These are phyloP conservation scores for Heliocidaris tuberculata DNA, from an alignment of 35 echinoderm and acorn worm genomes.

Conservation along the genomic window DNA sequence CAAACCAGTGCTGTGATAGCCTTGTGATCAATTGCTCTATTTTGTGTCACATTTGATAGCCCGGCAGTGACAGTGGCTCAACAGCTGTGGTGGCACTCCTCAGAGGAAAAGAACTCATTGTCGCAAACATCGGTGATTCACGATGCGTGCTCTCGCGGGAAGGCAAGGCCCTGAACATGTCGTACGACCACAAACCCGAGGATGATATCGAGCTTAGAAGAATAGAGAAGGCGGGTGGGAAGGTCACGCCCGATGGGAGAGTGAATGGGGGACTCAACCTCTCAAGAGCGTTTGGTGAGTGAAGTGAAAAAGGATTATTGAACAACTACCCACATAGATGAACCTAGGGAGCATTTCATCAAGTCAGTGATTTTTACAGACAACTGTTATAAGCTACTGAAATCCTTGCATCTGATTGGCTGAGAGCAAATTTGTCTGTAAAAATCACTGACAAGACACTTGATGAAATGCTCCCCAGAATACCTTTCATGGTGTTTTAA, in stretches of 20 bases:
- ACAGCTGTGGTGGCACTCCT: slow-evolving; percentile 90
- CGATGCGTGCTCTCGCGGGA: slow-evolving; percentile 86
- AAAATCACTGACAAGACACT: too few relatives aligned
- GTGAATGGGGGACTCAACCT: slow-evolving; percentile 98
- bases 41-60: slow-evolving; percentile 53
- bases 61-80: slow-evolving; percentile 96
- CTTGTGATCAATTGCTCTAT: not conserved
- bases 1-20: too few relatives aligned
- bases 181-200: slow-evolving; percentile 97
- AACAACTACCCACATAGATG: too few relatives aligned
- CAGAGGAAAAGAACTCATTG: slow-evolving; percentile 66
- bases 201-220: slow-evolving; percentile 77
- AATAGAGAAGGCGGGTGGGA: slow-evolving; percentile 92
- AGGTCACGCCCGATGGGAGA: slow-evolving; percentile 87
- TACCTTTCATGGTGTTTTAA: too few relatives aligned
- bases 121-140: slow-evolving; percentile 95
- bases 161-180: slow-evolving; percentile 80
- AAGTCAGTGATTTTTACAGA: too few relatives aligned
- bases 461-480: too few relatives aligned
- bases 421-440: too few relatives aligned
- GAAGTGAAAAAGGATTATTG: not conserved
- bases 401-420: too few relatives aligned
- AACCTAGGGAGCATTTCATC: too few relatives aligned
- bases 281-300: slow-evolving; percentile 93
- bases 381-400: too few relatives aligned